These are phyloP conservation scores for Diabrotica undecimpunctata DNA, from an alignment of 1,140 invertebrate genomes.

Conservation along the genomic window DNA sequence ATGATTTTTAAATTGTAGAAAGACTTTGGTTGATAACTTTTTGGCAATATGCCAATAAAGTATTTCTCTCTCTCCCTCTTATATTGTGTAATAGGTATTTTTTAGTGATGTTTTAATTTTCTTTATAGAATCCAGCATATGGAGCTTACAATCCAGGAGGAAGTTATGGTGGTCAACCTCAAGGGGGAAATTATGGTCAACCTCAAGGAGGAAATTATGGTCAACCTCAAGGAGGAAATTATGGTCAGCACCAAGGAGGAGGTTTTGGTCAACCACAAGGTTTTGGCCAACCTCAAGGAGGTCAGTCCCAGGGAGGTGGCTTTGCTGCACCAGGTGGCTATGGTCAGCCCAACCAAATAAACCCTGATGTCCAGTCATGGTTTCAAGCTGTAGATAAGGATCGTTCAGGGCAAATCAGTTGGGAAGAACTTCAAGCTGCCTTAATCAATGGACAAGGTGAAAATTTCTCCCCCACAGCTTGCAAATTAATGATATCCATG, in stretches of 20 bases:
- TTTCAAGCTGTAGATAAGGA: slow-evolving; percentile 79
- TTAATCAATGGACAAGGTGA: slow-evolving; percentile 83
- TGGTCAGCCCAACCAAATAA: slow-evolving; percentile 33
- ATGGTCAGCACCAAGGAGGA: background rate
- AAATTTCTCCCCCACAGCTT: slow-evolving; percentile 79
- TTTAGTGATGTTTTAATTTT: too few species aligned
- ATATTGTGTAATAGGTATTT: too few species aligned
- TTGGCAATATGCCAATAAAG: too few species aligned
- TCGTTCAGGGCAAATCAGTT: slow-evolving; percentile 75
- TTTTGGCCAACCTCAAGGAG: background rate
- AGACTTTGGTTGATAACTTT: too few species aligned
- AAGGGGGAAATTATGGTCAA: too few species aligned
- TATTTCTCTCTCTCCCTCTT: too few species aligned
- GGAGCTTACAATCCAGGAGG: too few species aligned
- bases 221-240: too few species aligned
- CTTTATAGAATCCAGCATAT: too few species aligned
- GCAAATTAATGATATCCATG: slow-evolving; percentile 89
- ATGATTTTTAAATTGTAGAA: too few species aligned
- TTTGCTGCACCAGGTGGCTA: slow-evolving; percentile 2
- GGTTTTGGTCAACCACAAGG: background rate
- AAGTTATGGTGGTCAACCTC: too few species aligned
- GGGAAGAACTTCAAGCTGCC: slow-evolving; percentile 74
- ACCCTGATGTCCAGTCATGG: slow-evolving; percentile 73
- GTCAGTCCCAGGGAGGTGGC: background rate
- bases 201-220: too few species aligned